Conservation (phyloP, 2,113 vertebrate genomes). For the Tonatia bakeri region DNA sequence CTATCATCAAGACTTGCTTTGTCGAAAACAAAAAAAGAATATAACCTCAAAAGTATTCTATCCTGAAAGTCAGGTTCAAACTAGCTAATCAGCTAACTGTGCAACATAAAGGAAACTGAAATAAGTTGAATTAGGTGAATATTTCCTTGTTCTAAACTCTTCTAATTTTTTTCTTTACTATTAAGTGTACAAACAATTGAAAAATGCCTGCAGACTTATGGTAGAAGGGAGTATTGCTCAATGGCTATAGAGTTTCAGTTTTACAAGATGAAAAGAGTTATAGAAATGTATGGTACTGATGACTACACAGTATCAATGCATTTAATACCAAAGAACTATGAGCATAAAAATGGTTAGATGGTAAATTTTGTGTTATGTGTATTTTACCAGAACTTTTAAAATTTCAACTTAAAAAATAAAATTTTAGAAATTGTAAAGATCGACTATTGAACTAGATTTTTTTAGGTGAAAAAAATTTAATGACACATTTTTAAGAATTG, state of each 20-base stretch:
- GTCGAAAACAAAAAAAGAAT: conserved; percentile 5
- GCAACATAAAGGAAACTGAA: conserved; percentile 51
- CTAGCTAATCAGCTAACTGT: conserved; percentile 31
- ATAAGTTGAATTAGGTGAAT: conserved; percentile 58
- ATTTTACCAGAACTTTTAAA: not conserved
- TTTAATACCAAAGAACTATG: not conserved
- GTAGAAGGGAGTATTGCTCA: not conserved
- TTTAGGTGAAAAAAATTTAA: not conserved
- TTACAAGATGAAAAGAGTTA: not conserved
- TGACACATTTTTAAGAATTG: not conserved
- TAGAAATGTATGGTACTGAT: not conserved
- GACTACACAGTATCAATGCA: not conserved
- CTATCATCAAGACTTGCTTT: conserved; percentile 9
- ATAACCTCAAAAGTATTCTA: conserved; percentile 1
- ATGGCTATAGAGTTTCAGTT: not conserved
- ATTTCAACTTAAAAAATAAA: conserved; percentile 1
- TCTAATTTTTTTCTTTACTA: conserved; percentile 13
- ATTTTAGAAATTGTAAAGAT: not conserved
- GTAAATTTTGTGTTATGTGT: not conserved
- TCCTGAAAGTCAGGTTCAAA: conserved; percentile 64
- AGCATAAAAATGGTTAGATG: not conserved
- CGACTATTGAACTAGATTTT: not conserved
- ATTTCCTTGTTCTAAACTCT: conserved; percentile 59
- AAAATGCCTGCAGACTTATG: conserved; percentile 31
- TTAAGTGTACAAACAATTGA: conserved; percentile 61